A percentile compares a stretch with the other conserved stretches of the same genome.
These are phyloP conservation scores for Pygathrix nemaeus DNA, from an alignment of 2,113 vertebrate genomes.

Conservation along the genomic window DNA sequence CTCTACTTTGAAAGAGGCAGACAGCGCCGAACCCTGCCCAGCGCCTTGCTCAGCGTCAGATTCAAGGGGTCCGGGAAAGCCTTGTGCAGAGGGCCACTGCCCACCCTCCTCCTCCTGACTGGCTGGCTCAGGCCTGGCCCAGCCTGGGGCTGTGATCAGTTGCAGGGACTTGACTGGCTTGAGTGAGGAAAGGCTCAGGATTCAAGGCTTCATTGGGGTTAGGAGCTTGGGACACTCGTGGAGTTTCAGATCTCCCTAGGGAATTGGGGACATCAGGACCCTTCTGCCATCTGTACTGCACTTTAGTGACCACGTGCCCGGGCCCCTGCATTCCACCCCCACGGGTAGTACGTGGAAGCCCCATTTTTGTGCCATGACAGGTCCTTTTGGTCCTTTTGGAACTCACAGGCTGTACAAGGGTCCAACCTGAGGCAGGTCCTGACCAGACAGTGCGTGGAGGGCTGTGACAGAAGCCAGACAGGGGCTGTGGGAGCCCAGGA, in stretches of 20 bases:
- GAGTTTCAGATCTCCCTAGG: neutral
- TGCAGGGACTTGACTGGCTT: neutral
- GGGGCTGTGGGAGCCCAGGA: accelerated
- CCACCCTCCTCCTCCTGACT: neutral
- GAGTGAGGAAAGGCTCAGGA: neutral
- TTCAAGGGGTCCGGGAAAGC: accelerated
- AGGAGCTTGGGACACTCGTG: neutral
- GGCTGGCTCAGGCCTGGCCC: neutral
- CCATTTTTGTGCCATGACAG: neutral
- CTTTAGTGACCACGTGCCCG: neutral
- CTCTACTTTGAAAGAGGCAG: neutral
- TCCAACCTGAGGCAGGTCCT: neutral
- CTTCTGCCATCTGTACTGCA: accelerated
- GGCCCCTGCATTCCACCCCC: neutral
- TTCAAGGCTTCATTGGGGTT: neutral
- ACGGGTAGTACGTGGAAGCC: neutral
- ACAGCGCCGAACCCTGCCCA: neutral
- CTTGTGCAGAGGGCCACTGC: accelerated
- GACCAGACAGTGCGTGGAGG: accelerated
- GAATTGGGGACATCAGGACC: neutral
- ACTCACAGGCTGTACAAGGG: neutral
- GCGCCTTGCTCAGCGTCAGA: accelerated
- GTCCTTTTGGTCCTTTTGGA: neutral
- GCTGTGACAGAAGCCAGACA: accelerated
- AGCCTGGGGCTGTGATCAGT: neutral